Evolutionary conservation across 2,797 vertebrate species (phyloP).

Genomic region (Brachyalestes nurse): DNA sequence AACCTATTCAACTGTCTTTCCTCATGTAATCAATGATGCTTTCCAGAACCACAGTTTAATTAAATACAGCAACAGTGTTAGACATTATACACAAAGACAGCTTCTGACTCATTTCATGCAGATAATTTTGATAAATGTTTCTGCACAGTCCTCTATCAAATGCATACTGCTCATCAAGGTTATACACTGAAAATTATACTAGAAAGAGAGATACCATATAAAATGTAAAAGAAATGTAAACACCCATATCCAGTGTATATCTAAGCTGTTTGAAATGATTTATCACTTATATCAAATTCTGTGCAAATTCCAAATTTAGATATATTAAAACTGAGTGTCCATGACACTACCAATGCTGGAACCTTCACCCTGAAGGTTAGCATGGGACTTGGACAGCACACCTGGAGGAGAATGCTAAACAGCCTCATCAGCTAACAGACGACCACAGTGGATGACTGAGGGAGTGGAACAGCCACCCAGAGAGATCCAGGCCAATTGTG

Average conservation of each 20-base stretch:
- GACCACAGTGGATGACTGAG: too few relatives aligned
- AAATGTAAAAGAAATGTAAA: neutral
- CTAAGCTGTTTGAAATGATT: neutral
- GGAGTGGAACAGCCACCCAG: too few relatives aligned
- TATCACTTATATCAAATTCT: too few relatives aligned
- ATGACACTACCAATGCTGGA: too few relatives aligned
- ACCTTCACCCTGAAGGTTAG: too few relatives aligned
- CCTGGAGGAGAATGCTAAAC: too few relatives aligned
- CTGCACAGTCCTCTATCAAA: neutral
- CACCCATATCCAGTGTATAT: neutral
- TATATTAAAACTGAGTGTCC: too few relatives aligned
- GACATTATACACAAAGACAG: neutral
- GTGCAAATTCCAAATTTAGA: too few relatives aligned
- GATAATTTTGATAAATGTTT: neutral
- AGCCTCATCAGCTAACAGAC: too few relatives aligned
- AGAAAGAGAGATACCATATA: neutral
- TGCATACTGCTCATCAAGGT: neutral
- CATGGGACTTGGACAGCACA: too few relatives aligned
- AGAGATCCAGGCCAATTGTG: too few relatives aligned
- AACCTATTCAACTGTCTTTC: neutral
- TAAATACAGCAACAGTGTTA: neutral
- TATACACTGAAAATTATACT: neutral
- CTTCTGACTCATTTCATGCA: neutral
- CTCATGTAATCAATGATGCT: neutral
- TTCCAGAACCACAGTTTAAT: neutral